phyloP scores from a whole-genome alignment of 1,140 invertebrate species.

The Brachionus rubens region DNA sequence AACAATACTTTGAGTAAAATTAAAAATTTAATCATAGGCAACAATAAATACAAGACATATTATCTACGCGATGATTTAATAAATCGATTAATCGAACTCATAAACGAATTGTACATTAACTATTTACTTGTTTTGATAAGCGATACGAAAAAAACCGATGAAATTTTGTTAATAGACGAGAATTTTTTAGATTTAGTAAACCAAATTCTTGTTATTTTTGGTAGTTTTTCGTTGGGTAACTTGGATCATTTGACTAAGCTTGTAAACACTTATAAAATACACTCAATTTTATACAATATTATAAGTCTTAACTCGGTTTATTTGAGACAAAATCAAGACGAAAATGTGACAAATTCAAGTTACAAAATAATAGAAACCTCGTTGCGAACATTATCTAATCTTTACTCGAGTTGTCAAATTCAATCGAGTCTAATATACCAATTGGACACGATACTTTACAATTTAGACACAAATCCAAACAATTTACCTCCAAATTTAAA shows the following conservation, averaged over 20 bases:
- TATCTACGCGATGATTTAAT: background rate
- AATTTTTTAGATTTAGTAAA: slow-evolving; percentile 20
- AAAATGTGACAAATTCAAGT: slow-evolving; percentile 6
- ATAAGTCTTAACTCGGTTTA: slow-evolving; percentile 1
- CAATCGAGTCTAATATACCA: background rate
- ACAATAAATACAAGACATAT: slow-evolving; percentile 20
- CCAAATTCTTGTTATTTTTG: slow-evolving; percentile 24
- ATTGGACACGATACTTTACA: slow-evolving; percentile 2
- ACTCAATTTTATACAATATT: background rate
- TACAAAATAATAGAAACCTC: slow-evolving; percentile 8
- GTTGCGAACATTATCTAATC: slow-evolving; percentile 1
- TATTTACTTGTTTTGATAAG: background rate
- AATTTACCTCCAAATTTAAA: background rate
- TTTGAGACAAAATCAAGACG: background rate
- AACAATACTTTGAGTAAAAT: background rate
- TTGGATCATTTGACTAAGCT: background rate
- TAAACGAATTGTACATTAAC: slow-evolving; percentile 25
- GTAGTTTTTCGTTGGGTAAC: slow-evolving; percentile 11
- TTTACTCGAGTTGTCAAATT: slow-evolving; percentile 23
- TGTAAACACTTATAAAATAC: background rate
- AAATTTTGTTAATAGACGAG: slow-evolving; percentile 17
- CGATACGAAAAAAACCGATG: background rate
- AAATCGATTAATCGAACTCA: background rate
- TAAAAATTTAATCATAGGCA: slow-evolving; percentile 30
- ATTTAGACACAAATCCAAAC: background rate